phyloP scores from a whole-genome alignment of 2,797 vertebrate genomes.

The Antennarius maculatus region DNA sequence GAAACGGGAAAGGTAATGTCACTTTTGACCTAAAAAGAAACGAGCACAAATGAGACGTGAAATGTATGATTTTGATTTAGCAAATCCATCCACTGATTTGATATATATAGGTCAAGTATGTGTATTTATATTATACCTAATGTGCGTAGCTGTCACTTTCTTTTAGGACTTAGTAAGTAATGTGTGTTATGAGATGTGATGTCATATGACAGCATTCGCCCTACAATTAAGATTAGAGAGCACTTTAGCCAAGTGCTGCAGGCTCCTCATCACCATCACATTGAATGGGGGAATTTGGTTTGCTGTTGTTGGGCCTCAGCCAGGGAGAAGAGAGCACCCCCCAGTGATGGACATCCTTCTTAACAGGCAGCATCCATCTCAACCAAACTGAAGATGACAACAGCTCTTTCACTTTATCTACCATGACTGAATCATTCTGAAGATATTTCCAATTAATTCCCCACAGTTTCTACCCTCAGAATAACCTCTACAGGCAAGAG shows the following conservation, averaged over 20 bases:
- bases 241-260: conserved; percentile 58
- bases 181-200: conserved; percentile 51
- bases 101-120: conserved; percentile 15
- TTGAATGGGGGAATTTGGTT: conserved; percentile 56
- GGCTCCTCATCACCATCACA: conserved; percentile 62
- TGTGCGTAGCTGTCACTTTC: conserved; percentile 29
- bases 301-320: conserved; percentile 71
- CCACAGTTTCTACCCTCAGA: conserved; percentile 36
- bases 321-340: conserved; percentile 73
- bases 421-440: conserved; percentile 49
- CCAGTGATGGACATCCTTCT: conserved; percentile 59
- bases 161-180: conserved; percentile 9
- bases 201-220: conserved; percentile 59
- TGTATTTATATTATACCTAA: conserved; percentile 21
- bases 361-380: conserved; percentile 48
- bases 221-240: conserved; percentile 60
- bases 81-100: not conserved
- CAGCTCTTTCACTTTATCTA: conserved; percentile 47
- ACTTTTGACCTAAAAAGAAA: conserved; percentile 14
- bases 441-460: conserved; percentile 44
- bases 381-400: conserved; percentile 58
- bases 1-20: conserved; percentile 19
- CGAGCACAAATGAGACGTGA: not conserved
- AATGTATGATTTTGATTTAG: conserved; percentile 8
- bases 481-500: conserved; percentile 49